Evolutionary conservation across 2,797 vertebrate genomes (phyloP).

Genomic region (Cryptoprocta ferox): DNA sequence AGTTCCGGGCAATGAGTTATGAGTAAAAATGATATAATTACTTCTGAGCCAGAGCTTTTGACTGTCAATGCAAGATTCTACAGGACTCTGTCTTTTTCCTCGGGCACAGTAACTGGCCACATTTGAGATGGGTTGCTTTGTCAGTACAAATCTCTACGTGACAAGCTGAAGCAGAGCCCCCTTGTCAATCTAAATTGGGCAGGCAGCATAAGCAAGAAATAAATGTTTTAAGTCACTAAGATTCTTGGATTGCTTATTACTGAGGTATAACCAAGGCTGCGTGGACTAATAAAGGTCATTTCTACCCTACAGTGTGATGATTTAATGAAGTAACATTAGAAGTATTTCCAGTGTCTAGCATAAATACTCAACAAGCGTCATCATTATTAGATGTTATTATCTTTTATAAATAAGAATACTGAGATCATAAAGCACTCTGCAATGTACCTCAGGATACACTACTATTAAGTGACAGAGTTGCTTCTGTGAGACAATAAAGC

Average conservation of each 20-base stretch:
- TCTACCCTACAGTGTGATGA: not conserved
- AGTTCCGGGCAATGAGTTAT: not conserved
- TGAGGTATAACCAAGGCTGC: not conserved
- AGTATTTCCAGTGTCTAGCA: not conserved
- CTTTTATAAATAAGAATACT: not conserved
- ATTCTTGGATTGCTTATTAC: not conserved
- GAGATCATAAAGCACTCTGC: not conserved
- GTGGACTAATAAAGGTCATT: not conserved
- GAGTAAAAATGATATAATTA: not conserved
- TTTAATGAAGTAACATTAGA: not conserved
- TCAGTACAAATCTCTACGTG: not conserved
- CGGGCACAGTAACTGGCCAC: not conserved
- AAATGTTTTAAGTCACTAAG: not conserved
- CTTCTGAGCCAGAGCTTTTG: not conserved
- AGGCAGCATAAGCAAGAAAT: not conserved
- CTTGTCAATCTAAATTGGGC: not conserved
- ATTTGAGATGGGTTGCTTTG: not conserved
- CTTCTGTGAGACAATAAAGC: not conserved
- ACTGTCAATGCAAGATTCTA: not conserved
- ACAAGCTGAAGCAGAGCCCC: not conserved
- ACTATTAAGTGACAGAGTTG: not conserved
- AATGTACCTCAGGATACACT: not conserved
- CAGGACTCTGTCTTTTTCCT: not conserved
- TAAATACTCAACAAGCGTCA: not conserved
- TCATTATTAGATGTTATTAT: not conserved